Base-by-base conservation (phyloP, 2,797 vertebrate genomes). In the Euphonia xanthogaster region DNA sequence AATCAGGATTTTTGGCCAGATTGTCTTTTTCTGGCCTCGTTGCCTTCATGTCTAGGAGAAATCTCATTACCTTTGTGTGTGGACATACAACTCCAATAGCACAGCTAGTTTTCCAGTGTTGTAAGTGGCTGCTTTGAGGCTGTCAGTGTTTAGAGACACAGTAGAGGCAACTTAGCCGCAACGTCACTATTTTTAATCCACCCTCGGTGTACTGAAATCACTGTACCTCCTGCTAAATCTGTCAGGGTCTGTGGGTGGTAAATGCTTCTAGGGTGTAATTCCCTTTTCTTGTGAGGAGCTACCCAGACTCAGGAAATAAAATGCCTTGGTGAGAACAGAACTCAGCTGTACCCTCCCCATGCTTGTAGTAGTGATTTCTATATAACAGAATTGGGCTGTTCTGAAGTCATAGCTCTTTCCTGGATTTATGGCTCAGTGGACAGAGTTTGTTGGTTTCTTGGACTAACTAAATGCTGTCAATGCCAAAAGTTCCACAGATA, bases 181-280 rank as follows among this genome's bases (percentile, higher is more conserved):
- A 85, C 4, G n/a, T 81, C 87, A 90, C 97, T 97, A 97, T 97
- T 98, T 97, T 97, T 97, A 97, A 97, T 95, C 94, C 70, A 80
- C 94, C 93, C 68, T 94, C 91, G 88, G 6, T 70, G 91, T 97
- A 95, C 96, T 97, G 97, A 97, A 97, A 96, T 96, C 97, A 97
- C 81, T 54, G 62, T 87, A 94, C 81, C 91, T 95, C 93, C 78
- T 94, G 96, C 97, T 98, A 97, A 97, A 96, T 97, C 93, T 78
- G 86, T 94, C 94, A 77, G 78, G 23, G 88, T 86, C 93, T 2
- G 84, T 96, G 96, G 97, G 97, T 97, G 95, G 97, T 93, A 88
- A 95, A 86, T 66, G 70, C 86, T 90, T 91, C 68, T 84, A 88
- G 76, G 48, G 90, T 95, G 85, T 88, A 91, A 91, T 94, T 93